Evolutionary conservation across 2,888 invertebrate genomes (phyloP), one percentile per base, ranked within the genome.

Genomic region (Coleophora flavipennella): DNA sequence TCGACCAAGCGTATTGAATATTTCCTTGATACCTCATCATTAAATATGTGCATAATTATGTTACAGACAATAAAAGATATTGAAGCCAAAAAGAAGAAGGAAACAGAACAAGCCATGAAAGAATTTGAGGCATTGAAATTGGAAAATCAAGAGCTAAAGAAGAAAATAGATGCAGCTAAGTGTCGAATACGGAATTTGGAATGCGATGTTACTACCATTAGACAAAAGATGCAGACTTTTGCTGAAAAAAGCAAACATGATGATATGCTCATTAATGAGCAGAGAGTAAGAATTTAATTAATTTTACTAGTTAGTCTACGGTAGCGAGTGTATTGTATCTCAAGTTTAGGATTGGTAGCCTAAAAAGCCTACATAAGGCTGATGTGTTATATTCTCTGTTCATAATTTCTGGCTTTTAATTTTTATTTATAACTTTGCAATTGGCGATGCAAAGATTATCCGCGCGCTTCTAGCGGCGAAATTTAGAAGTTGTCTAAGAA

Each of bases 181-280:
- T 90, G 91, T 26, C 86, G 93, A 50, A 87, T 89, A 42, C 88
- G 87, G 57, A 90, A 89, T 37, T 67, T 93, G 13, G 91, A 91
- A 53, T 87, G 87, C 41, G 92, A 93, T 44, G 64, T 86, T 10
- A 74, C 74, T 1, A 76, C 74, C 0, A 69, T 87, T 26, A 89
- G 89, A 57, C 81, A 86, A 28, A 91, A 89, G 51, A 77, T 89
- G 44, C 75, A 78, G 31, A 86, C 88, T 1, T 67, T 90, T 43
- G 80, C 87, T 20, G 89, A 90, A 45, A 90, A 91, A 57, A 87
- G 87, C 39, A 86, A 84, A 27, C 87, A 87, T 50, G 90, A 91
- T 51, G 89, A 90, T 48, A 69, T 89, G 39, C 73, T 90, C 26
- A 86, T 92, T 13, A 83, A 86, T 43, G 86, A 87, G 25, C 84